Conservation (phyloP, 2,797 vertebrate species). For the Microcaecilia unicolor region DNA sequence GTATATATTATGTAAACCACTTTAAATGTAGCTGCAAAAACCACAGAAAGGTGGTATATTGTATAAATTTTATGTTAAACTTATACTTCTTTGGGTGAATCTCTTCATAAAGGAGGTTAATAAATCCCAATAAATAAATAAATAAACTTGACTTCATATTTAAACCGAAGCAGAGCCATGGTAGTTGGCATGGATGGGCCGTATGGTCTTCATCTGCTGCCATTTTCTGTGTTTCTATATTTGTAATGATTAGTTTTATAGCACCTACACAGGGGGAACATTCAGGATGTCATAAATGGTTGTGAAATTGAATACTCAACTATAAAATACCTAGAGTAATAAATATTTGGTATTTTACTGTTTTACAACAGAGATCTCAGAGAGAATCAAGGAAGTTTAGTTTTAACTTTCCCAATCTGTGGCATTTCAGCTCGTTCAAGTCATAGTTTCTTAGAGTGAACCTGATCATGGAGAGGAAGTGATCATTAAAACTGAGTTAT, state of each 20-base stretch:
- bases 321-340: conserved; percentile 16
- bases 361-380: conserved; percentile 16
- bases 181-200: too few relatives aligned
- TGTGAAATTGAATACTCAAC: conserved; percentile 22
- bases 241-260: conserved; percentile 13
- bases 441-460: conserved; percentile 20
- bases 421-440: conserved; percentile 25
- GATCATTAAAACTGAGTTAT: conserved; percentile 2
- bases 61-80: too few relatives aligned
- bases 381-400: conserved; percentile 3
- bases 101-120: too few relatives aligned
- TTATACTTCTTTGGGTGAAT: too few relatives aligned
- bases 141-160: too few relatives aligned
- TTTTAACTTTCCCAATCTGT: conserved; percentile 9
- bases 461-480: conserved; percentile 5
- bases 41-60: too few relatives aligned
- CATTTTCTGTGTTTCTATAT: too few relatives aligned
- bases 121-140: too few relatives aligned
- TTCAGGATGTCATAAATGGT: conserved; percentile 24
- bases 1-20: too few relatives aligned
- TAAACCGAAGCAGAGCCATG: too few relatives aligned
- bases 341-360: conserved; percentile 15
- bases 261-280: conserved; percentile 13
- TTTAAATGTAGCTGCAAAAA: too few relatives aligned
- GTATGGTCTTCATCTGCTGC: too few relatives aligned